phyloP scores from a whole-genome alignment of 1,140 invertebrate species.

The Nixonia krombeini region DNA sequence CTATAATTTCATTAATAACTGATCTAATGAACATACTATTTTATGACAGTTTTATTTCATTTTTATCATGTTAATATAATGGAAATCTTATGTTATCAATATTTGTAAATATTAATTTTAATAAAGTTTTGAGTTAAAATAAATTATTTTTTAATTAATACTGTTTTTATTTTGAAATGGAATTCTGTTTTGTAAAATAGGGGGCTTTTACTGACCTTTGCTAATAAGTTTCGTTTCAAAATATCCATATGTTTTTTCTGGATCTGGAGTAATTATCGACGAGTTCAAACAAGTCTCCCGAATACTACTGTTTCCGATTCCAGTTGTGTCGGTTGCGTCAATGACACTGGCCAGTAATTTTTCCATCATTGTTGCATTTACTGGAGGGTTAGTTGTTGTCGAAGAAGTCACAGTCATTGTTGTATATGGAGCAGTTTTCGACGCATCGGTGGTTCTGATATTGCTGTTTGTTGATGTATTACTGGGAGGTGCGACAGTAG shows the following conservation, averaged over 20 bases:
- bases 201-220: too few relatives aligned
- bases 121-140: too few relatives aligned
- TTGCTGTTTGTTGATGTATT: constrained; percentile 17
- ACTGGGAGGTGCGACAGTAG: constrained; percentile 49
- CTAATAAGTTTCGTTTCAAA: constrained; percentile 76
- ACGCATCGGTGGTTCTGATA: constrained; percentile 29
- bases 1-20: too few relatives aligned
- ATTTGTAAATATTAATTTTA: too few relatives aligned
- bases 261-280: constrained; percentile 74
- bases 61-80: too few relatives aligned
- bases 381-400: constrained; percentile 7
- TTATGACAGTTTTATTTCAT: too few relatives aligned
- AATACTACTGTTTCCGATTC: constrained; percentile 48
- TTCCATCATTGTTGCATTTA: neutral
- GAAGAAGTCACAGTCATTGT: constrained; percentile 31
- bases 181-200: too few relatives aligned
- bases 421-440: constrained; percentile 43
- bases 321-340: constrained; percentile 7
- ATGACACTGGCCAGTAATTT: constrained; percentile 11
- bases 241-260: constrained; percentile 81
- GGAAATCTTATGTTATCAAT: too few relatives aligned
- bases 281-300: constrained; percentile 76
- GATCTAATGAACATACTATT: too few relatives aligned
- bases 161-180: too few relatives aligned
- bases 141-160: too few relatives aligned